Evolutionary conservation across 2,888 invertebrate species (phyloP).

Genomic region (Temnothorax unifasciatus): DNA sequence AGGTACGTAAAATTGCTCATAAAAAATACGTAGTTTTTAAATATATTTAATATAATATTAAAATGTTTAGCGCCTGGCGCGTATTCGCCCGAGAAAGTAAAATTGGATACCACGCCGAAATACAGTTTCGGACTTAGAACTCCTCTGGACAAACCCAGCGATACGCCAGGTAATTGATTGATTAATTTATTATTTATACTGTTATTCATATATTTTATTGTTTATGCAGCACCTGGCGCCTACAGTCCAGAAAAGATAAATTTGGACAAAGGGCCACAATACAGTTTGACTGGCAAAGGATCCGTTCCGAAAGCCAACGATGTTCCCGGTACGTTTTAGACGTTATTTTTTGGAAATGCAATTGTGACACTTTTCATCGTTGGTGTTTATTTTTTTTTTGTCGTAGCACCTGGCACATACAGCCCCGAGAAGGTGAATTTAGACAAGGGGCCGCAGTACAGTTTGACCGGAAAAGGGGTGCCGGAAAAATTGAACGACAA

Average conservation of each 20-base stretch:
- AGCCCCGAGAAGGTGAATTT: too few relatives aligned
- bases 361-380: neutral
- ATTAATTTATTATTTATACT: neutral
- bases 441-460: too few relatives aligned
- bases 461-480: constrained; percentile 33
- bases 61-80: too few relatives aligned
- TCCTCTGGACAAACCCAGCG: neutral
- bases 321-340: constrained; percentile 18
- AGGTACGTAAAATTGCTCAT: too few relatives aligned
- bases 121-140: constrained; percentile 2
- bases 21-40: too few relatives aligned
- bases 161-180: neutral
- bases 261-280: too few relatives aligned
- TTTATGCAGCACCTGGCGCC: neutral
- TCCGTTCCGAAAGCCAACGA: neutral
- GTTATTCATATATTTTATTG: neutral
- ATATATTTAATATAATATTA: too few relatives aligned
- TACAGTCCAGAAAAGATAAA: too few relatives aligned
- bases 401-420: too few relatives aligned
- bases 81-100: too few relatives aligned
- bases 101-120: neutral
- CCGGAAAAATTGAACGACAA: constrained; percentile 70
- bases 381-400: too few relatives aligned
- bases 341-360: neutral
- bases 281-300: neutral